These are phyloP conservation scores for Sminthurides bifidus DNA, from an alignment of 1,140 invertebrate genomes.

Conservation along the genomic window DNA sequence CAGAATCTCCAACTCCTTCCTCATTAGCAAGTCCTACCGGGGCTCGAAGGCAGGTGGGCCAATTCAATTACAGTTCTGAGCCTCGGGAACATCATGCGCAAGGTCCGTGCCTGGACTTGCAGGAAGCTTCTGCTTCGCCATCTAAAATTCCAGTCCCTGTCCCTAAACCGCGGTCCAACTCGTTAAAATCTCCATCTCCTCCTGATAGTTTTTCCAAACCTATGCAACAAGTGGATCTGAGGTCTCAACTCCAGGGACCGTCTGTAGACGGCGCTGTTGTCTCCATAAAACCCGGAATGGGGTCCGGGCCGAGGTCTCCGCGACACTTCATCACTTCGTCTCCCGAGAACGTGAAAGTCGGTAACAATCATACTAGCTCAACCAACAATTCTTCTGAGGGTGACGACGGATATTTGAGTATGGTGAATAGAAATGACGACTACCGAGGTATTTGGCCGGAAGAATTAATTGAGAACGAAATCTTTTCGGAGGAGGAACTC, in stretches of 20 bases:
- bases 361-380: neutral
- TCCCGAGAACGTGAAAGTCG: neutral
- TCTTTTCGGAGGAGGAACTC: too few species aligned
- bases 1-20: too few species aligned
- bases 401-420: slow-evolving; percentile 31
- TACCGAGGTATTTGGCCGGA: slow-evolving; percentile 26
- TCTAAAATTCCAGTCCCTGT: too few species aligned
- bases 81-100: neutral
- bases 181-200: neutral
- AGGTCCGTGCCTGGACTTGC: neutral
- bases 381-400: slow-evolving; percentile 8
- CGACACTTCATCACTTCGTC: neutral
- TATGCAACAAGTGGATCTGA: neutral
- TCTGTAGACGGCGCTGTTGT: neutral
- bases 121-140: too few species aligned
- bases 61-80: neutral
- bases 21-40: neutral
- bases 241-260: neutral
- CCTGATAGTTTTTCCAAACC: neutral
- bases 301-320: neutral
- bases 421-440: slow-evolving; percentile 25
- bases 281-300: neutral
- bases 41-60: neutral
- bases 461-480: slow-evolving; percentile 26
- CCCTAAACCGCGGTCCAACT: neutral